Conservation (phyloP, 2,888 invertebrate genomes). For the Abrostola triplasia region DNA sequence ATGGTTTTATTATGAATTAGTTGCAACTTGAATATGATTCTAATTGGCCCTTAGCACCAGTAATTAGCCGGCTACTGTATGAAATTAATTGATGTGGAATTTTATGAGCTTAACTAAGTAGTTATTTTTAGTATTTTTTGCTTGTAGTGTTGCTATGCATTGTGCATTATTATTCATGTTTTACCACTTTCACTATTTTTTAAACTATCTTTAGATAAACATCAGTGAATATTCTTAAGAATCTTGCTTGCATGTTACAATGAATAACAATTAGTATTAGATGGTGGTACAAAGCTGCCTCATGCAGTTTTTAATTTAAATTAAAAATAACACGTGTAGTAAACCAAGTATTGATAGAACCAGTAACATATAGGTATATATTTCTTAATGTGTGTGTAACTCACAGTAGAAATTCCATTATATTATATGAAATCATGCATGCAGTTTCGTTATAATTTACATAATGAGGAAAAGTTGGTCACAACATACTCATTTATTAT, state of each 20-base stretch:
- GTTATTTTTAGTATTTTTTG: slow-evolving; percentile 19
- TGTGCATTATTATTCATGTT: slow-evolving; percentile 29
- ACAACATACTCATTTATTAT: too few species aligned
- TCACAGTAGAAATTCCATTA: too few species aligned
- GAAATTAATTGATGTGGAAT: slow-evolving; percentile 22
- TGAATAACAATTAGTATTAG: background rate
- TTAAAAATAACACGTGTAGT: too few species aligned
- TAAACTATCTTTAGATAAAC: slow-evolving; percentile 33
- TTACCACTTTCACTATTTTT: slow-evolving; percentile 44
- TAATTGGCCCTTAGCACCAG: slow-evolving; percentile 21
- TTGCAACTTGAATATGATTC: slow-evolving; percentile 19
- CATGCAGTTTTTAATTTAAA: too few species aligned
- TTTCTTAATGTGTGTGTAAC: too few species aligned
- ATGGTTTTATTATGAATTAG: slow-evolving; percentile 5
- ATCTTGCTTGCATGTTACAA: slow-evolving; percentile 21
- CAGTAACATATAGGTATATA: too few species aligned
- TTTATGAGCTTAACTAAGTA: slow-evolving; percentile 11
- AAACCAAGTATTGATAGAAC: too few species aligned
- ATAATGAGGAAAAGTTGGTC: too few species aligned
- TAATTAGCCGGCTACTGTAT: slow-evolving; percentile 21
- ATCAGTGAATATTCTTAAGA: slow-evolving; percentile 16
- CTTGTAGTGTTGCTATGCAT: slow-evolving; percentile 24
- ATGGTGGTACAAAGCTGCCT: too few species aligned
- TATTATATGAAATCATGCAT: too few species aligned
- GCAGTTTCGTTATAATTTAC: too few species aligned